These are phyloP conservation scores for Trichonephila inaurata DNA, from an alignment of 1,140 invertebrate genomes.

Conservation along the genomic window DNA sequence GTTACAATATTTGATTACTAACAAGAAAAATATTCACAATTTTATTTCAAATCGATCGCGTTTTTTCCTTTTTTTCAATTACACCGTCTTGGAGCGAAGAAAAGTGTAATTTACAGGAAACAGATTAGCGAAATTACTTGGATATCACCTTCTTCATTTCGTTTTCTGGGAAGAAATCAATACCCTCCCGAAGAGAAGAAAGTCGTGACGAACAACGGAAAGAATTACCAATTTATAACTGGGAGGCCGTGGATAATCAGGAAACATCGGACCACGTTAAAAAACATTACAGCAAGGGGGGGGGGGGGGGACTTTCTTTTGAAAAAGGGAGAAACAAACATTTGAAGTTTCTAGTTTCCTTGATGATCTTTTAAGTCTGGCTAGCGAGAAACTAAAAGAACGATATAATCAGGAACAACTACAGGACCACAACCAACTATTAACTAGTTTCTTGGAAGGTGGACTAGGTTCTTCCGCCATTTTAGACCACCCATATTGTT, in stretches of 20 bases:
- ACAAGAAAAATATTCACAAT: too few relatives aligned
- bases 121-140: constrained; percentile 4
- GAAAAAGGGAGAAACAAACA: constrained; percentile 60
- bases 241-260: constrained; percentile 32
- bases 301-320: constrained; percentile 33
- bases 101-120: background rate
- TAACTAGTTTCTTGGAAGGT: background rate
- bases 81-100: background rate
- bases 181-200: background rate
- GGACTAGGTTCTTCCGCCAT: background rate
- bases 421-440: constrained; percentile 50
- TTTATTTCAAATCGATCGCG: background rate
- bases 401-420: constrained; percentile 67
- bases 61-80: background rate
- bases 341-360: constrained; percentile 70
- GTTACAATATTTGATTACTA: too few relatives aligned
- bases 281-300: constrained; percentile 46
- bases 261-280: constrained; percentile 51
- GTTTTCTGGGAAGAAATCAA: background rate
- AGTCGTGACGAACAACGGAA: background rate
- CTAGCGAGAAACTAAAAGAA: constrained; percentile 41
- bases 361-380: constrained; percentile 70
- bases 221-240: constrained; percentile 39
- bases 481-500: background rate
- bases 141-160: constrained; percentile 4